Evolutionary conservation across 2,888 invertebrate genomes (phyloP).

Genomic region (Tetrapedia diversipes): DNA sequence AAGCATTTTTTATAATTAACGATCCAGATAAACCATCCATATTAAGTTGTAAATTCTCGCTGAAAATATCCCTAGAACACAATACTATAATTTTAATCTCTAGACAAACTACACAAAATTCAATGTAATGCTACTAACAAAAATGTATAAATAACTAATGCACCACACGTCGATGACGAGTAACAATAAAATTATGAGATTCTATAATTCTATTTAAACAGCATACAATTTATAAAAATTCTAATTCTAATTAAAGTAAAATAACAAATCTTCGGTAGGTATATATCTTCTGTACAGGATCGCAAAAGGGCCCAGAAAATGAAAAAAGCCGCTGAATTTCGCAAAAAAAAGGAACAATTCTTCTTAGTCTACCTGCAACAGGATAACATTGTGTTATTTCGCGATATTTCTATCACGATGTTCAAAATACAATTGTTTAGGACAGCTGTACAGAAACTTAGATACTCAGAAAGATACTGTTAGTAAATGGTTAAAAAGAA

Average conservation of each 20-base stretch:
- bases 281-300: slow-evolving; percentile 11
- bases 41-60: neutral
- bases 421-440: neutral
- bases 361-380: slow-evolving; percentile 35
- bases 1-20: neutral
- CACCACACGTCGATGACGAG: too few species aligned
- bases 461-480: neutral
- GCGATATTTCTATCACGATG: too few species aligned
- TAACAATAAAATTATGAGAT: neutral
- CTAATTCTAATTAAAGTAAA: neutral
- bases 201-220: neutral
- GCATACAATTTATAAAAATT: neutral
- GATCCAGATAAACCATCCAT: neutral
- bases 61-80: neutral
- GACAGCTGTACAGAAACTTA: neutral
- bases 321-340: neutral
- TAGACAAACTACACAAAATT: neutral
- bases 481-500: neutral
- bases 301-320: slow-evolving; percentile 2
- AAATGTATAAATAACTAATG: neutral
- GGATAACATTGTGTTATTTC: slow-evolving; percentile 16
- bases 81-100: neutral
- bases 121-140: neutral
- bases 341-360: slow-evolving; percentile 14
- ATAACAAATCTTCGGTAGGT: neutral